phyloP scores from a whole-genome alignment of 2,113 vertebrate species.

The Bos taurus region DNA sequence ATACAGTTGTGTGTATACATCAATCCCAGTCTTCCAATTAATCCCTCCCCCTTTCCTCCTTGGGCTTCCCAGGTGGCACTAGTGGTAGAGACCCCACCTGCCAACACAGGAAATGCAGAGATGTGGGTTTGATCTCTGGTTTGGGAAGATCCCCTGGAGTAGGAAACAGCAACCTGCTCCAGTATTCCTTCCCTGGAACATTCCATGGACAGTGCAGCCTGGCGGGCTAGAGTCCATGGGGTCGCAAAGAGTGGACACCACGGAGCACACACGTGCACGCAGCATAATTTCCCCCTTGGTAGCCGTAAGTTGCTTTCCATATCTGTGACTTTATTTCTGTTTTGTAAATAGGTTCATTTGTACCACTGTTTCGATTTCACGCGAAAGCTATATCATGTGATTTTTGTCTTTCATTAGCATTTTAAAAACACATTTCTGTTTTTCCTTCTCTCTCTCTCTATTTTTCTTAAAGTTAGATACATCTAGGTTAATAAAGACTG shows the following conservation, averaged over 20 bases:
- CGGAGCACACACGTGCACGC: background rate
- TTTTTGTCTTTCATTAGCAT: background rate
- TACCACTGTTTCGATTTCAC: fast-evolving
- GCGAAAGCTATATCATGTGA: background rate
- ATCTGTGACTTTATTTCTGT: background rate
- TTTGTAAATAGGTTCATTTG: background rate
- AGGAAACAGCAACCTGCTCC: background rate
- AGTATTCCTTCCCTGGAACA: background rate
- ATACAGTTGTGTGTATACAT: background rate
- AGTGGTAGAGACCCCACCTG: background rate
- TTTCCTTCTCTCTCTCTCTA: background rate
- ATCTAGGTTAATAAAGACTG: background rate
- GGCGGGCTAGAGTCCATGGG: background rate
- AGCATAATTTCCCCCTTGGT: background rate
- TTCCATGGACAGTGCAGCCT: background rate
- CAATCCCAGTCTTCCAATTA: background rate
- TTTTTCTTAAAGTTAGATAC: background rate
- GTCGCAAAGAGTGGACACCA: background rate
- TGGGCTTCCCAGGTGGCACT: background rate
- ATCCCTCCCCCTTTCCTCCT: background rate
- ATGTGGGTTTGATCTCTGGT: background rate
- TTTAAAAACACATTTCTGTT: background rate
- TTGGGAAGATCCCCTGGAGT: background rate
- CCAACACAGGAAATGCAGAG: background rate
- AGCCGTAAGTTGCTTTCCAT: background rate